A percentile compares a stretch with the other conserved stretches of the same genome.
Evolutionary conservation across 2,797 vertebrate genomes (phyloP).

Genomic region (Periparus ater): DNA sequence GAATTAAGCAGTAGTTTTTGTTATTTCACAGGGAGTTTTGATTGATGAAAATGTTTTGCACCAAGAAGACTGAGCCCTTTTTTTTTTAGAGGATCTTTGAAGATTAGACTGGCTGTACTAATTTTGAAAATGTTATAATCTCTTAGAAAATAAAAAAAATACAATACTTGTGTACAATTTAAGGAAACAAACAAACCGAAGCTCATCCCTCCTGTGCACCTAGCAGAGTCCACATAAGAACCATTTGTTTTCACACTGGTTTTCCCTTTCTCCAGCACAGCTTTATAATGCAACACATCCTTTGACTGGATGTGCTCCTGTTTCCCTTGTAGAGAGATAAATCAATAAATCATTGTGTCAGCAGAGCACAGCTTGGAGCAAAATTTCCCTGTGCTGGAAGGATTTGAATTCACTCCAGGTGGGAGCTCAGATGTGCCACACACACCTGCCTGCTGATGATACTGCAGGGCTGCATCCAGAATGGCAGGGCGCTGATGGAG

Average conservation of each 20-base stretch:
- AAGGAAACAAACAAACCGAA: background rate
- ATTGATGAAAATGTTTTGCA: background rate
- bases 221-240: background rate
- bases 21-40: background rate
- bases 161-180: background rate
- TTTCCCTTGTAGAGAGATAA: background rate
- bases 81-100: background rate
- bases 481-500: background rate
- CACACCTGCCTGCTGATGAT: background rate
- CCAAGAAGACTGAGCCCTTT: background rate
- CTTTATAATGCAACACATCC: background rate
- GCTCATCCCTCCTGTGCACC: background rate
- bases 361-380: background rate
- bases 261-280: background rate
- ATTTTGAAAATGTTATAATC: background rate
- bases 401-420: background rate
- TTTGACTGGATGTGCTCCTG: background rate
- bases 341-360: conserved; percentile 31
- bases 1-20: background rate
- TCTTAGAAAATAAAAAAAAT: background rate
- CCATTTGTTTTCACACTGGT: background rate
- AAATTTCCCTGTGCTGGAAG: background rate
- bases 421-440: background rate
- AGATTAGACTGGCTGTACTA: background rate
- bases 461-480: background rate